These are phyloP conservation scores for Nephrotoma guestfalica DNA, from an alignment of 2,888 invertebrate genomes.

Conservation along the genomic window DNA sequence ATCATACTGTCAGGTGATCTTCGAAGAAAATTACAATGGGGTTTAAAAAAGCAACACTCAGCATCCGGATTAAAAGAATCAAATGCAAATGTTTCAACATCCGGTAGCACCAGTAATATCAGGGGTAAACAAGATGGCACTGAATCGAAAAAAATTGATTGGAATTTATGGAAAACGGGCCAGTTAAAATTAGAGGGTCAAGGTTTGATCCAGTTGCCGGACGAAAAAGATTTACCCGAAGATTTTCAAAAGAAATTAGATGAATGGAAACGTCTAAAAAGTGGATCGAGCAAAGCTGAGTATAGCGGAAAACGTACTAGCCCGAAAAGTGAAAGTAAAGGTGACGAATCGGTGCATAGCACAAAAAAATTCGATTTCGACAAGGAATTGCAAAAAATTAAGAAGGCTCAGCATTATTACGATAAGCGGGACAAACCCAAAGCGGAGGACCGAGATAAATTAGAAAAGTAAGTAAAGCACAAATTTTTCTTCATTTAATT, in stretches of 20 bases:
- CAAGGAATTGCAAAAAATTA: slow-evolving; percentile 41
- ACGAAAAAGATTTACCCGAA: slow-evolving; percentile 54
- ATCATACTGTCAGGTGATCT: slow-evolving; percentile 54
- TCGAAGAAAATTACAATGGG: slow-evolving; percentile 73
- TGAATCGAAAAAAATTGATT: slow-evolving; percentile 40
- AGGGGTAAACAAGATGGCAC: slow-evolving; percentile 14
- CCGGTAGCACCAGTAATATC: neutral
- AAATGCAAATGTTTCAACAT: slow-evolving; percentile 16
- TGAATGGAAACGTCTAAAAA: slow-evolving; percentile 71
- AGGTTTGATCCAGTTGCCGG: slow-evolving; percentile 36
- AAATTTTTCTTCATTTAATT: neutral
- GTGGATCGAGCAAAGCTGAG: slow-evolving; percentile 32
- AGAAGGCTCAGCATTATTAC: slow-evolving; percentile 41
- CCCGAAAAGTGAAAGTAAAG: neutral
- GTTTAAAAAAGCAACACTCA: slow-evolving; percentile 31
- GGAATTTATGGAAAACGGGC: slow-evolving; percentile 45
- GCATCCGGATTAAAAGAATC: slow-evolving; percentile 14
- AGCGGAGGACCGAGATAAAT: slow-evolving; percentile 48
- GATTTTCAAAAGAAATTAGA: slow-evolving; percentile 74
- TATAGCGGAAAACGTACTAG: slow-evolving; percentile 18
- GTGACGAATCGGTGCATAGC: slow-evolving; percentile 15
- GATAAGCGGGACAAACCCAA: slow-evolving; percentile 45
- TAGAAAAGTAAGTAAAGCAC: slow-evolving; percentile 22
- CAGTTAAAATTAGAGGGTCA: slow-evolving; percentile 30
- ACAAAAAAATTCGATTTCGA: slow-evolving; percentile 42